phyloP scores from a whole-genome alignment of 2,113 vertebrate species.

The Otocyon megalotis region DNA sequence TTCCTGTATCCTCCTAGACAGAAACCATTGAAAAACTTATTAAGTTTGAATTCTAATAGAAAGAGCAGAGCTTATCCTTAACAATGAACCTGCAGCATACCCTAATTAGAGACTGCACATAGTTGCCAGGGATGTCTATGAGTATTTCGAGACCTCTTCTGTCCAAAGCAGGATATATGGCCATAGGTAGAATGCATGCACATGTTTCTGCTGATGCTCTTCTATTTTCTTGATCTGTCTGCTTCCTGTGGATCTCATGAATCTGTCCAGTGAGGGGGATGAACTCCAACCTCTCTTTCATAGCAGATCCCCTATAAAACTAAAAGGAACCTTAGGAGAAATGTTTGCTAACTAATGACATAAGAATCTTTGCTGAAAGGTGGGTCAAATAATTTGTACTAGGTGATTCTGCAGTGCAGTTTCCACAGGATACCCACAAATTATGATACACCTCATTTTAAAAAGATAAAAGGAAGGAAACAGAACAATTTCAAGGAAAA shows the following conservation, averaged over 20 bases:
- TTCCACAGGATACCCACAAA: neutral
- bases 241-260: conserved; percentile 7
- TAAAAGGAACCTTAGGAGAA: neutral
- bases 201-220: neutral
- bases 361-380: neutral
- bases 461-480: neutral
- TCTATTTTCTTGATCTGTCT: neutral
- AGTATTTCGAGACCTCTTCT: neutral
- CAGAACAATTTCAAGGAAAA: neutral
- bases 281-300: neutral
- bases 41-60: neutral
- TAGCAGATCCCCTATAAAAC: neutral
- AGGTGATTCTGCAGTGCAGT: neutral
- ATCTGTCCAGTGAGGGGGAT: neutral
- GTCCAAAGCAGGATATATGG: neutral
- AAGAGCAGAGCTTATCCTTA: neutral
- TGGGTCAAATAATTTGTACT: neutral
- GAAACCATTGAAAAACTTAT: neutral
- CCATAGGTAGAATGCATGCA: neutral
- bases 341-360: conserved; percentile 16
- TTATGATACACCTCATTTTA: neutral
- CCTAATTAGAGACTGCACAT: neutral
- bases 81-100: neutral
- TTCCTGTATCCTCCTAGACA: neutral
- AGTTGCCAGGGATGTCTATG: neutral